phyloP scores from a whole-genome alignment of 2,797 vertebrate species.

The Sarcoramphus papa region DNA sequence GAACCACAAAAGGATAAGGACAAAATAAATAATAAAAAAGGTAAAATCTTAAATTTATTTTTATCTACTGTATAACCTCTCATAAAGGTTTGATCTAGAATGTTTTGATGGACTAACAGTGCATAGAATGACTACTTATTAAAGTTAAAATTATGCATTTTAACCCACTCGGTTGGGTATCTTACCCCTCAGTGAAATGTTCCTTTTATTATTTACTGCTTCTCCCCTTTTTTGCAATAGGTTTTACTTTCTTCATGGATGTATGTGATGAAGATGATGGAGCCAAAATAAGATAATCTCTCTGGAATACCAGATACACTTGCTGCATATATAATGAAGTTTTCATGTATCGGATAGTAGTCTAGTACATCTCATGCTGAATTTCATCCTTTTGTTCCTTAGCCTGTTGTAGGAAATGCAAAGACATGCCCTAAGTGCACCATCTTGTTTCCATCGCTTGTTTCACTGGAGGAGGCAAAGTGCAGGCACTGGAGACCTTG shows the following conservation, averaged over 20 bases:
- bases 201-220: not conserved
- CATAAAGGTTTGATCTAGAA: not conserved
- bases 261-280: not conserved
- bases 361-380: not conserved
- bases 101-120: not conserved
- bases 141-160: not conserved
- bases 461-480: not conserved
- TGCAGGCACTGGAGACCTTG: not conserved
- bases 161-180: not conserved
- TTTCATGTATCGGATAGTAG: not conserved
- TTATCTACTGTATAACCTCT: not conserved
- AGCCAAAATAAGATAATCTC: not conserved
- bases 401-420: not conserved
- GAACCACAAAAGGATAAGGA: not conserved
- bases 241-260: not conserved
- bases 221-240: not conserved
- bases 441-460: not conserved
- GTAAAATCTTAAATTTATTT: not conserved
- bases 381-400: not conserved
- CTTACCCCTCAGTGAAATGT: not conserved
- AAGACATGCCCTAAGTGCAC: not conserved
- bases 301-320: not conserved
- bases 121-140: not conserved
- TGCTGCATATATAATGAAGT: not conserved
- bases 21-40: not conserved